Base-by-base conservation (phyloP, 2,888 invertebrate species). In the Callyntrura guangdongensis region DNA sequence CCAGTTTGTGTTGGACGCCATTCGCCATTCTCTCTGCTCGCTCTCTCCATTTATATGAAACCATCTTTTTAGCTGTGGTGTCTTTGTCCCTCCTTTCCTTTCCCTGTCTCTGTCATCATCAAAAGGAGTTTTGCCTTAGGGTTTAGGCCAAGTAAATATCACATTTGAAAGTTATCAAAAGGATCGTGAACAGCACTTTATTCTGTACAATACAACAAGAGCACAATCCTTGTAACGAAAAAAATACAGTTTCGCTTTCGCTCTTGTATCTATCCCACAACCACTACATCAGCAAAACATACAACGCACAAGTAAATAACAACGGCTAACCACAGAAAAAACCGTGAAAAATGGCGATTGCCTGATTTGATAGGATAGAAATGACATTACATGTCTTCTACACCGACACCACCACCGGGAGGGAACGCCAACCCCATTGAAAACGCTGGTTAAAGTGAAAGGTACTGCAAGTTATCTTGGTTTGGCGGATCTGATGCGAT, bases 111-210 rank as follows among this genome's bases (percentile, higher is more conserved):
- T 2, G 6, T 64, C 45, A 25, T n/a, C 49, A 20, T 67, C 49
- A 49, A 49, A 83, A 25, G 27, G 61, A 49, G 45, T 53, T 53
- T 59, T 47, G 83, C 89, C 83, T 27, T 72, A 20, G 83, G 89
- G 61, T 74, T 47, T 89, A 83, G 89, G 89, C 61, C 89, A 89
- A 81, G 87, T 69, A 87, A 81, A 81, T 81, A 87, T 56, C 81
- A 49, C 77, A 86, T 79, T 79, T 64, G 67, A 81, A 87, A 87
- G 36, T 56, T 81, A 69, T 81, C 81, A 81, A 87, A 87, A 87
- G 56, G 45, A 81, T 36, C 36, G 14, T 12, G 22, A 64, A 61
- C 14, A 67, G 27, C 59, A 61, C 45, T 77, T 74, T 77, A 3
- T 49, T 11, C 49, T 61, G 20, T 61, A 8, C 25, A 20, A 64